Conservation (phyloP, 2,797 vertebrate genomes). For the Melopsittacus undulatus region DNA sequence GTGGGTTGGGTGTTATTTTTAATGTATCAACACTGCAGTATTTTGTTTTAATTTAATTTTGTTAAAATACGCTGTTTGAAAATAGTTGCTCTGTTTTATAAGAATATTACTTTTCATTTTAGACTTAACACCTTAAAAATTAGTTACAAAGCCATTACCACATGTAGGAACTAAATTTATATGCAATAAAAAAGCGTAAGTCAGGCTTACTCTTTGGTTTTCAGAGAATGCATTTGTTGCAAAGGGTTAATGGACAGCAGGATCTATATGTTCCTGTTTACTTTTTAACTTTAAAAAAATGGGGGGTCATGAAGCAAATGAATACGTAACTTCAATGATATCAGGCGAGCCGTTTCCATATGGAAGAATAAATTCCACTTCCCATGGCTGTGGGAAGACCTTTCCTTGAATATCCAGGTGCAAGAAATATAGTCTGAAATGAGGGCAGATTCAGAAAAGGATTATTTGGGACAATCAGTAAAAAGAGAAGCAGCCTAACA, state of each 20-base stretch:
- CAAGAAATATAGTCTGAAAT: not conserved
- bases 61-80: not conserved
- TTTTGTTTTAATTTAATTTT: not conserved
- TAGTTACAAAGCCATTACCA: not conserved
- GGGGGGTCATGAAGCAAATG: not conserved
- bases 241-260: slow-evolving; percentile 5
- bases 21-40: not conserved
- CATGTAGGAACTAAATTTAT: not conserved
- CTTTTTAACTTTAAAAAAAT: not conserved
- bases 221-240: not conserved
- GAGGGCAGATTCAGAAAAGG: not conserved
- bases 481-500: not conserved
- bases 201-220: not conserved
- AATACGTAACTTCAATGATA: not conserved
- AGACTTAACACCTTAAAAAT: not conserved
- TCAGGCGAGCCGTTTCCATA: not conserved
- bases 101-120: not conserved
- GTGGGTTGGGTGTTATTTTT: not conserved
- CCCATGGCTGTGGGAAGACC: not conserved
- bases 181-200: not conserved
- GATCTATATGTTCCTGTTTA: not conserved
- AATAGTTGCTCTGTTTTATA: not conserved
- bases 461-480: not conserved
- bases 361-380: not conserved
- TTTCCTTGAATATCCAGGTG: not conserved